Conservation (phyloP, 1,140 invertebrate genomes). For the Lordiphosa collinella region DNA sequence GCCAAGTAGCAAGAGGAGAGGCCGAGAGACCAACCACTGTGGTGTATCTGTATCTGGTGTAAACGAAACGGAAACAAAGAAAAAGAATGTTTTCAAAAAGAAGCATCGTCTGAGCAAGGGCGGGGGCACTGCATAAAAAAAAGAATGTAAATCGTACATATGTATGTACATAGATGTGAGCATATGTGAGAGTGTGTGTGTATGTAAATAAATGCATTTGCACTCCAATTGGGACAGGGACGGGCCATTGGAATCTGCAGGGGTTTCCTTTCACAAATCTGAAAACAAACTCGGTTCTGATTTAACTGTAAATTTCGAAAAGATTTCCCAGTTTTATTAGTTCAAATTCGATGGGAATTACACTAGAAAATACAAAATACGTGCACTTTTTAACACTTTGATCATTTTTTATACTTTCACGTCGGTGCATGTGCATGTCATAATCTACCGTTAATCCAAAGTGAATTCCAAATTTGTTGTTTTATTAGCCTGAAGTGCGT, state of each 20-base stretch:
- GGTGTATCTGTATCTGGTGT: too few relatives aligned
- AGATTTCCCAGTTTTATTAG: neutral
- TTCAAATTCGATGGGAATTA: neutral
- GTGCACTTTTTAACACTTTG: neutral
- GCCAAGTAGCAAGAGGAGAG: too few relatives aligned
- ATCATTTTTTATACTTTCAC: neutral
- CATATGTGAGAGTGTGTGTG: constrained; percentile 6
- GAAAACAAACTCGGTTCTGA: neutral
- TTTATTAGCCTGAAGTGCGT: neutral
- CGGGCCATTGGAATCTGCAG: constrained; percentile 6
- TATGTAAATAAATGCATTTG: constrained; percentile 11
- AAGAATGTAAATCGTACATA: constrained; percentile 13
- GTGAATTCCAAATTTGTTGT: constrained; percentile 4
- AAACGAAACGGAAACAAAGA: constrained; percentile 32
- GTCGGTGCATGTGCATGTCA: neutral
- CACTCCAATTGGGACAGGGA: constrained; percentile 9
- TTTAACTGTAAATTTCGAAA: too few relatives aligned
- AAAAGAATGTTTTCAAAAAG: constrained; percentile 40
- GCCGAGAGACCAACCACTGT: too few relatives aligned
- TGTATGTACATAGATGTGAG: constrained; percentile 1
- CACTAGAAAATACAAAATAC: neutral
- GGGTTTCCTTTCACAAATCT: neutral
- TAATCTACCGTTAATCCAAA: constrained; percentile 1
- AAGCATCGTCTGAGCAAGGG: constrained; percentile 7
- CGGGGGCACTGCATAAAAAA: constrained; percentile 33